These are phyloP conservation scores for Hypotaenidia okinawae DNA, from an alignment of 2,797 vertebrate species.

Conservation along the genomic window DNA sequence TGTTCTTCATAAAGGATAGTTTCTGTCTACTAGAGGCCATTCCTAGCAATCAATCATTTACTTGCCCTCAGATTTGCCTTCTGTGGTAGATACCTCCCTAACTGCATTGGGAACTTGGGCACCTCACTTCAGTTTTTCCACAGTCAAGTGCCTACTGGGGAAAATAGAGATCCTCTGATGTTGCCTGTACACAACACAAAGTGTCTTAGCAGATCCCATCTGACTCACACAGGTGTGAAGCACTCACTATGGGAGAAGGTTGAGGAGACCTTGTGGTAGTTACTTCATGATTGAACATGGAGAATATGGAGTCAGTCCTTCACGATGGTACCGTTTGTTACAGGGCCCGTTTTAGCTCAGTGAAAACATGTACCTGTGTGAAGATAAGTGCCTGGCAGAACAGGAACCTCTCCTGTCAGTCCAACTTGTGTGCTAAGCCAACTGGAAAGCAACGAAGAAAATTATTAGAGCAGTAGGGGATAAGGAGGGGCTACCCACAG, in stretches of 20 bases:
- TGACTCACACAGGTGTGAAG: not conserved
- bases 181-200: not conserved
- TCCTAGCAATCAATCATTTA: not conserved
- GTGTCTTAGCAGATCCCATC: not conserved
- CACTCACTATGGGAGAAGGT: not conserved
- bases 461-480: not conserved
- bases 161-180: not conserved
- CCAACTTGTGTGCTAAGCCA: not conserved
- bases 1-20: not conserved
- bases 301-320: not conserved
- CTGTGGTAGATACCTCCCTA: not conserved
- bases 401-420: not conserved
- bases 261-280: not conserved
- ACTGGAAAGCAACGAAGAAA: not conserved
- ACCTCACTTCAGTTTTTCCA: not conserved
- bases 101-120: not conserved
- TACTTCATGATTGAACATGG: not conserved
- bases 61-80: not conserved
- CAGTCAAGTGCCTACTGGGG: not conserved
- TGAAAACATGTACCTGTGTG: not conserved
- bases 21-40: not conserved
- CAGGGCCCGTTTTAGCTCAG: not conserved
- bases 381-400: not conserved
- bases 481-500: not conserved
- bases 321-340: not conserved